Conservation (phyloP, 2,113 vertebrate species). For the Phocoena phocoena region DNA sequence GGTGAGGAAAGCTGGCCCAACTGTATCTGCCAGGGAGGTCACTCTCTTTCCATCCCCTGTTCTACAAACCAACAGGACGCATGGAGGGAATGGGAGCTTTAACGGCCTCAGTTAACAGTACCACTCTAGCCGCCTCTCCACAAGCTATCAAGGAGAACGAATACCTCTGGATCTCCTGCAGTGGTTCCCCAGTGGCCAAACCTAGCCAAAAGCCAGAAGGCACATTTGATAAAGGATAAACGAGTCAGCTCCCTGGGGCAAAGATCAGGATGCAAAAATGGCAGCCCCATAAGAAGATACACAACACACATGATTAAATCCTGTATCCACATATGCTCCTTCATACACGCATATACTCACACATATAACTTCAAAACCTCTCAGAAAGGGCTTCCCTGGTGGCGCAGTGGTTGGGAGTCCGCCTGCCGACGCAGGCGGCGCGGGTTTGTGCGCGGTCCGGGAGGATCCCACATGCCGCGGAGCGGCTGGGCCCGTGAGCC, state of each 20-base stretch:
- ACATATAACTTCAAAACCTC: background rate
- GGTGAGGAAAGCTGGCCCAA: background rate
- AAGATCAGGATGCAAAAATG: background rate
- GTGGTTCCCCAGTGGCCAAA: background rate
- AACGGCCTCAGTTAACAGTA: background rate
- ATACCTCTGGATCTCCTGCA: background rate
- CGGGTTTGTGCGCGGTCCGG: too few species aligned
- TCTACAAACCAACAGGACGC: background rate
- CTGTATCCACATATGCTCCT: background rate
- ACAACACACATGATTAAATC: background rate
- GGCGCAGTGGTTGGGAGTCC: too few species aligned
- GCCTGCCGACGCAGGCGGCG: too few species aligned
- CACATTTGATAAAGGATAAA: background rate
- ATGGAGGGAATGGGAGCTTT: background rate
- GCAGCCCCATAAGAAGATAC: background rate
- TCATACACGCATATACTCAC: background rate
- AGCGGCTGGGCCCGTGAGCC: too few species aligned
- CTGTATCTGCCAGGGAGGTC: background rate
- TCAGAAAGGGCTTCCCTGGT: background rate
- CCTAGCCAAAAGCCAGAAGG: background rate
- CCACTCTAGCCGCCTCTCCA: background rate
- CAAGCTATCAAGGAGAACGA: background rate
- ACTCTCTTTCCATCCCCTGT: background rate
- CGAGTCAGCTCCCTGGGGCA: conserved; percentile 5
- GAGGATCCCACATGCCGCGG: too few species aligned